Evolutionary conservation across 2,113 vertebrate species (phyloP).

Genomic region (Motacilla tschutschensis): DNA sequence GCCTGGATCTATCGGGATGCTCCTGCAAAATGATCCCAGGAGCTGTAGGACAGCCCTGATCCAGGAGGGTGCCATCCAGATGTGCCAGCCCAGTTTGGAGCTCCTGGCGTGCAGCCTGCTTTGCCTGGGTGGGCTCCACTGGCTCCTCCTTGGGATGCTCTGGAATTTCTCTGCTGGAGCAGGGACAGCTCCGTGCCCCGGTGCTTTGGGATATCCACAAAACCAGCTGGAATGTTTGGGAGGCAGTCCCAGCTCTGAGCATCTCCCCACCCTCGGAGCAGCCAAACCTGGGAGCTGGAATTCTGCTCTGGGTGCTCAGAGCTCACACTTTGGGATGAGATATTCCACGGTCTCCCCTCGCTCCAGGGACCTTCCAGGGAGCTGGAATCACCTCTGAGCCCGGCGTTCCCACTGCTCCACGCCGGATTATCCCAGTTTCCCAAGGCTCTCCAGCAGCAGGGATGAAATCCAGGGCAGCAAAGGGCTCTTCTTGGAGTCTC

Average conservation of each 20-base stretch:
- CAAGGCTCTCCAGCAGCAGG: background rate
- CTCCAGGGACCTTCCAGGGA: background rate
- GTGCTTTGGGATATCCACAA: accelerated
- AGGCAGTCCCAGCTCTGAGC: background rate
- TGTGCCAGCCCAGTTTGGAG: background rate
- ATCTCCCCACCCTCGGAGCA: accelerated
- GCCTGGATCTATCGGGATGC: background rate
- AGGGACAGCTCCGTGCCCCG: background rate
- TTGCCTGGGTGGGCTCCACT: background rate
- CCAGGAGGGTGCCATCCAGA: background rate
- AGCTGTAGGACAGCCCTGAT: background rate
- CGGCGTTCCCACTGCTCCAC: too few relatives aligned
- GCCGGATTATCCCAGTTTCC: background rate
- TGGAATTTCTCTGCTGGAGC: background rate
- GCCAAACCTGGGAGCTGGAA: background rate
- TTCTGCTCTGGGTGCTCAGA: accelerated
- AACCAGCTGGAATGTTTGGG: background rate
- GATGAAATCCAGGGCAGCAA: background rate
- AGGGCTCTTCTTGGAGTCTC: background rate
- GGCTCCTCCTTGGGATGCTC: background rate
- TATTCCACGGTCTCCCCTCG: accelerated
- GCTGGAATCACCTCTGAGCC: background rate
- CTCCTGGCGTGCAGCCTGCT: background rate
- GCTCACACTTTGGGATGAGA: background rate
- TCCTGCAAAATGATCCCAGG: background rate